phyloP scores from a whole-genome alignment of 1,140 invertebrate genomes.

The Pogonus chalceus region DNA sequence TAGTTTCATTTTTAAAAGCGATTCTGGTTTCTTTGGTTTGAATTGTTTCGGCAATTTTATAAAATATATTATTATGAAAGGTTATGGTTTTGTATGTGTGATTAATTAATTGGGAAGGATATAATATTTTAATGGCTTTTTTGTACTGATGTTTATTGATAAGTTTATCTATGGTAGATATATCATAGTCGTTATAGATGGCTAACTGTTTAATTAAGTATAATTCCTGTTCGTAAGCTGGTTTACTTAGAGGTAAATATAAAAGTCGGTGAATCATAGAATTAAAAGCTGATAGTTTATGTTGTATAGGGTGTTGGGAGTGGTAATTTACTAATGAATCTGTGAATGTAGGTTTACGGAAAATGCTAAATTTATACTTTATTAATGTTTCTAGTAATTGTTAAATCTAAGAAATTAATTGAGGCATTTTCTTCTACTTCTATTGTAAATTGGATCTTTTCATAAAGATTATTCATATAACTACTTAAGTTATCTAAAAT shows the following conservation, averaged over 20 bases:
- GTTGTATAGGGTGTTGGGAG: not conserved
- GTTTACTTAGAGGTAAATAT: not conserved
- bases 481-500: not conserved
- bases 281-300: not conserved
- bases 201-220: not conserved
- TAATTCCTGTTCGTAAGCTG: not conserved
- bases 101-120: not conserved
- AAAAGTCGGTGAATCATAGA: too few relatives aligned
- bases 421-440: not conserved
- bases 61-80: not conserved
- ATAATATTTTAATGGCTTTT: not conserved
- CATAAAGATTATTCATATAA: not conserved
- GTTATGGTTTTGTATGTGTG: not conserved
- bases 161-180: not conserved
- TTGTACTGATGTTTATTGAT: not conserved
- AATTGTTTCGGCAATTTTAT: not conserved
- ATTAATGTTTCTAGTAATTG: not conserved
- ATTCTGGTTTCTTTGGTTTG: not conserved
- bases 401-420: not conserved
- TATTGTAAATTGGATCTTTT: not conserved
- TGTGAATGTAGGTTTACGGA: not conserved
- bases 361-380: not conserved
- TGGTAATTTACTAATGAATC: not conserved
- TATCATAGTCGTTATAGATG: not conserved
- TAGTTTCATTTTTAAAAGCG: too few relatives aligned